Percentiles rank a stretch among this genome's conserved stretches.
These are phyloP conservation scores for Sus cebifrons DNA, from an alignment of 2,797 vertebrate genomes.

Conservation along the genomic window DNA sequence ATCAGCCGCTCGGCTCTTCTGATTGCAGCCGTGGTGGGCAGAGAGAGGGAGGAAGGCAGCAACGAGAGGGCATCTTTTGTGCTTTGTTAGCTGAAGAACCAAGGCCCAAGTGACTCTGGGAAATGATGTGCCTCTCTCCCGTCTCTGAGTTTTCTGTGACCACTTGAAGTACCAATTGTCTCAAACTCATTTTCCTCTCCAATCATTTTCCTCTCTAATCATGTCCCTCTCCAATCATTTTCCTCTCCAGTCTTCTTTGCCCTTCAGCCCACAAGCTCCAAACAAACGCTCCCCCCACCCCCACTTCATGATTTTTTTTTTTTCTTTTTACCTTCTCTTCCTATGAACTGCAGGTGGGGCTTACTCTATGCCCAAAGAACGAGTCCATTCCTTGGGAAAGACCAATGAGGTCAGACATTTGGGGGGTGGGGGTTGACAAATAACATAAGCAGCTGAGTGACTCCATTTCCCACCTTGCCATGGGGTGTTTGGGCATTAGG, in stretches of 20 bases:
- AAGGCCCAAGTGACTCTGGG: slow-evolving; percentile 73
- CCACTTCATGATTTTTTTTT: neutral
- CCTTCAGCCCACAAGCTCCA: slow-evolving; percentile 63
- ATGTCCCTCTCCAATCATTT: slow-evolving; percentile 77
- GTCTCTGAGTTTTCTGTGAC: slow-evolving; percentile 75
- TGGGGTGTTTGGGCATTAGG: slow-evolving; percentile 10
- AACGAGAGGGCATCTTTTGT: slow-evolving; percentile 77
- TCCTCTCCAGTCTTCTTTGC: slow-evolving; percentile 71
- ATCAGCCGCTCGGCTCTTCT: slow-evolving; percentile 78
- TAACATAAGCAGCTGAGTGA: slow-evolving; percentile 25
- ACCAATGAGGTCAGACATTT: slow-evolving; percentile 44
- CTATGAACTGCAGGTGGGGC: slow-evolving; percentile 47
- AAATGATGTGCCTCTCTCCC: slow-evolving; percentile 75
- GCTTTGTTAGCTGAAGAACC: slow-evolving; percentile 80
- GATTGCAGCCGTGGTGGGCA: slow-evolving; percentile 78
- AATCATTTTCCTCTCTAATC: slow-evolving; percentile 82
- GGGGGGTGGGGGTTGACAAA: neutral
- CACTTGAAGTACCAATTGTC: slow-evolving; percentile 75
- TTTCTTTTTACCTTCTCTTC: slow-evolving; percentile 43
- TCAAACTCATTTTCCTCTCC: slow-evolving; percentile 84
- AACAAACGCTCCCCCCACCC: slow-evolving; percentile 39
- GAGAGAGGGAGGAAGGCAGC: slow-evolving; percentile 69
- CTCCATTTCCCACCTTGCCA: slow-evolving; percentile 40
- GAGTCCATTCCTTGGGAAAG: slow-evolving; percentile 39
- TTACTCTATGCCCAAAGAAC: slow-evolving; percentile 57